Evolutionary conservation across 2,797 vertebrate genomes (phyloP).

Genomic region (Gymnothorax reevesii): DNA sequence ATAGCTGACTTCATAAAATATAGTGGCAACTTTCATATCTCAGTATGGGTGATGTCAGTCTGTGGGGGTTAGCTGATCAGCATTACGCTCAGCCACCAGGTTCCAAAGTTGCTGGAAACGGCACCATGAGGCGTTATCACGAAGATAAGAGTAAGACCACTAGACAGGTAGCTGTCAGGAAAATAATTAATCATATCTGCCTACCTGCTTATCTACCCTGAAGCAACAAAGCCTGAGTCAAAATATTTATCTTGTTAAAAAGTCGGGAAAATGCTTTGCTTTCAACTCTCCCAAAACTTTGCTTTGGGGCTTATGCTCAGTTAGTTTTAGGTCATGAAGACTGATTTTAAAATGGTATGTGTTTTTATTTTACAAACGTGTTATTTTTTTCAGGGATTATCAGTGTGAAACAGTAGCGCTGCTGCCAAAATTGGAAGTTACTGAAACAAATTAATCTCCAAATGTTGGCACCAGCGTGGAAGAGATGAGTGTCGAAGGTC

Average conservation of each 20-base stretch:
- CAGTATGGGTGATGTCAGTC: constrained; percentile 26
- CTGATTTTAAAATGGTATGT: not conserved
- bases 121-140: constrained; percentile 9
- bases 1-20: constrained; percentile 26
- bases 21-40: constrained; percentile 26
- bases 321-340: not conserved
- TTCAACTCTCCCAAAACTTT: not conserved
- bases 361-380: not conserved
- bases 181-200: constrained; percentile 24
- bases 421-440: not conserved
- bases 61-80: constrained; percentile 16
- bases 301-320: not conserved
- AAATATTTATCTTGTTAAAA: not conserved
- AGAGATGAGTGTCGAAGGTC: not conserved
- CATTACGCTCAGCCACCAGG: constrained; percentile 11
- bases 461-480: not conserved
- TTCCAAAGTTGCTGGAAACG: constrained; percentile 22
- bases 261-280: not conserved
- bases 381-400: not conserved
- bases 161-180: not conserved
- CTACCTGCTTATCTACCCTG: not conserved
- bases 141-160: constrained; percentile 17
- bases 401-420: not conserved
- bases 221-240: not conserved
- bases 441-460: not conserved